Percentiles rank a stretch among this genome's conserved stretches.
phyloP scores from a whole-genome alignment of 23 tunicate genomes.

The Aplidium turbinatum region DNA sequence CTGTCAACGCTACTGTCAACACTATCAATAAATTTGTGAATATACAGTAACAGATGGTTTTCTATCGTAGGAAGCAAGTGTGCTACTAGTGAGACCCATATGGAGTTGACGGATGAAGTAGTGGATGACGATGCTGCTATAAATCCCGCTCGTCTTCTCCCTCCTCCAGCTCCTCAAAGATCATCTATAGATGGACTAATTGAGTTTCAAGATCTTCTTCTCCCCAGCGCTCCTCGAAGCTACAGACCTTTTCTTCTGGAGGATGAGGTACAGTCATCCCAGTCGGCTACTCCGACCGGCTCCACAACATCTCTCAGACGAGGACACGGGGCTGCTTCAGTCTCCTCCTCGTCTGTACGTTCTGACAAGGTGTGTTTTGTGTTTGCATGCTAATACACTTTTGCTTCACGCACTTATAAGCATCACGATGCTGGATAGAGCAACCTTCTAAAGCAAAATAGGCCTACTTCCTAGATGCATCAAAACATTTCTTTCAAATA shows the following conservation, averaged over 20 bases:
- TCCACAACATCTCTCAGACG: slow-evolving; percentile 17
- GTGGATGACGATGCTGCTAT: slow-evolving; percentile 30
- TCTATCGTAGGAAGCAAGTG: slow-evolving; percentile 43
- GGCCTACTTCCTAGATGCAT: too few relatives aligned
- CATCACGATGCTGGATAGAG: too few relatives aligned
- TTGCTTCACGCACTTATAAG: too few relatives aligned
- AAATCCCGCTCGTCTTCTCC: not conserved
- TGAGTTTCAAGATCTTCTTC: slow-evolving; percentile 53
- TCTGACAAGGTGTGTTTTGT: slow-evolving; percentile 72
- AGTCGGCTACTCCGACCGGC: slow-evolving; percentile 22
- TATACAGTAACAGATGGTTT: too few relatives aligned
- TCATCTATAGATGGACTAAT: slow-evolving; percentile 49
- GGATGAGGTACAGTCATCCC: slow-evolving; percentile 37
- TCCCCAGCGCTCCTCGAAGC: slow-evolving; percentile 54
- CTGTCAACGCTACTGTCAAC: too few relatives aligned
- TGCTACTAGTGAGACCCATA: slow-evolving; percentile 21
- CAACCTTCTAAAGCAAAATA: too few relatives aligned
- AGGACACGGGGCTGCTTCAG: not conserved
- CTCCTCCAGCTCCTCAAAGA: slow-evolving; percentile 53
- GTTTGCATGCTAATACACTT: too few relatives aligned
- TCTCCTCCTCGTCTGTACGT: slow-evolving; percentile 29
- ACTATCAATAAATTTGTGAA: too few relatives aligned
- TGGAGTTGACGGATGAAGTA: slow-evolving; percentile 1
- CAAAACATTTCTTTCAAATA: too few relatives aligned
- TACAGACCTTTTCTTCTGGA: slow-evolving; percentile 38